Conservation (phyloP, 2,797 vertebrate genomes). For the Muraenolepis orangiensis region DNA sequence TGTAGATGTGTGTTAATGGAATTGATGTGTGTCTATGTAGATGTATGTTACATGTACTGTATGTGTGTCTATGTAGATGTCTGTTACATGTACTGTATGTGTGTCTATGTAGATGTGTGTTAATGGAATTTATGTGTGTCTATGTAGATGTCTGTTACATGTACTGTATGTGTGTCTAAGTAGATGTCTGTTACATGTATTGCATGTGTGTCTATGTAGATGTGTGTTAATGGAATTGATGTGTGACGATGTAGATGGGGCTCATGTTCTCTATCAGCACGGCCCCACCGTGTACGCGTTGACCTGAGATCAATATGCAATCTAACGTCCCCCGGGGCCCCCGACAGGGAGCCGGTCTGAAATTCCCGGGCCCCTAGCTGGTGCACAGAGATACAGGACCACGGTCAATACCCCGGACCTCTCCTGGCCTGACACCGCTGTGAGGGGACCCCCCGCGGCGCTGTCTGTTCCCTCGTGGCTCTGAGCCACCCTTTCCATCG, state of each 20-base stretch:
- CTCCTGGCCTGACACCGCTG: constrained; percentile 36
- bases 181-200: too few species aligned
- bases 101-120: too few species aligned
- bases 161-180: too few species aligned
- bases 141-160: too few species aligned
- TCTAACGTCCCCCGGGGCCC: constrained; percentile 62
- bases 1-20: too few species aligned
- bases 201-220: too few species aligned
- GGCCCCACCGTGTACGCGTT: constrained; percentile 61
- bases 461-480: not conserved
- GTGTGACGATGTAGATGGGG: constrained; percentile 37
- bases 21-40: too few species aligned
- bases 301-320: constrained; percentile 76
- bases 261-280: constrained; percentile 58
- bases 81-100: not conserved
- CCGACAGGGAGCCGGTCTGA: not conserved
- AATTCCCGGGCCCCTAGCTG: constrained; percentile 11
- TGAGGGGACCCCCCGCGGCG: constrained; percentile 22
- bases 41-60: too few species aligned
- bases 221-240: constrained; percentile 12
- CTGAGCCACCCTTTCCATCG: not conserved
- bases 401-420: constrained; percentile 48
- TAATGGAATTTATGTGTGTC: too few species aligned
- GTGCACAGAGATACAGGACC: constrained; percentile 49
- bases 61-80: too few species aligned